Evolutionary conservation across 2,113 vertebrate genomes (phyloP).

Genomic region (Pelobates fuscus): DNA sequence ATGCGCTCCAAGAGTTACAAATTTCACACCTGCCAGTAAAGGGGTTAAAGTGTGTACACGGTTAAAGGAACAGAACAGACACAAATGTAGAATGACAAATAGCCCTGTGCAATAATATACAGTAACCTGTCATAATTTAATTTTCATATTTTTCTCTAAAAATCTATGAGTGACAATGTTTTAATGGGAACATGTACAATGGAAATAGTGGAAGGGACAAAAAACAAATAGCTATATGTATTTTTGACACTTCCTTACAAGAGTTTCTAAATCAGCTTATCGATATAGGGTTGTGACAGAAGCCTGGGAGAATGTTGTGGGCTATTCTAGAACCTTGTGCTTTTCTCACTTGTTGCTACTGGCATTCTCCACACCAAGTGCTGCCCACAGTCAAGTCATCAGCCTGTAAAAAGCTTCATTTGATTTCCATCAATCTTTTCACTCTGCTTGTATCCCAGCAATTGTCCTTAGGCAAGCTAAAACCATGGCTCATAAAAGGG

Average conservation of each 20-base stretch:
- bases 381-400: too few relatives aligned
- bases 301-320: too few relatives aligned
- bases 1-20: background rate
- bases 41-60: slow-evolving; percentile 7
- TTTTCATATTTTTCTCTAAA: slow-evolving; percentile 64
- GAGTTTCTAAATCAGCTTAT: too few relatives aligned
- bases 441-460: too few relatives aligned
- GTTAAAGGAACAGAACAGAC: background rate
- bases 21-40: background rate
- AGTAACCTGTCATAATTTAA: slow-evolving; percentile 70
- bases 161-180: slow-evolving; percentile 40
- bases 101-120: slow-evolving; percentile 25
- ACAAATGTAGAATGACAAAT: background rate
- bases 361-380: too few relatives aligned
- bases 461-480: too few relatives aligned
- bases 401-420: too few relatives aligned
- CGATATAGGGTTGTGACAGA: too few relatives aligned
- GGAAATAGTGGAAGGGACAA: background rate
- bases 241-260: too few relatives aligned
- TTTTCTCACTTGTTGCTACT: background rate
- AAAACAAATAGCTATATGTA: background rate
- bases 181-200: background rate
- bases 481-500: too few relatives aligned
- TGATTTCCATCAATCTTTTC: too few relatives aligned
- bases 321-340: background rate